Evolutionary conservation across 1,140 invertebrate genomes (phyloP), one percentile per base, ranked within the genome.

Genomic region (Drosophila rhopaloa): DNA sequence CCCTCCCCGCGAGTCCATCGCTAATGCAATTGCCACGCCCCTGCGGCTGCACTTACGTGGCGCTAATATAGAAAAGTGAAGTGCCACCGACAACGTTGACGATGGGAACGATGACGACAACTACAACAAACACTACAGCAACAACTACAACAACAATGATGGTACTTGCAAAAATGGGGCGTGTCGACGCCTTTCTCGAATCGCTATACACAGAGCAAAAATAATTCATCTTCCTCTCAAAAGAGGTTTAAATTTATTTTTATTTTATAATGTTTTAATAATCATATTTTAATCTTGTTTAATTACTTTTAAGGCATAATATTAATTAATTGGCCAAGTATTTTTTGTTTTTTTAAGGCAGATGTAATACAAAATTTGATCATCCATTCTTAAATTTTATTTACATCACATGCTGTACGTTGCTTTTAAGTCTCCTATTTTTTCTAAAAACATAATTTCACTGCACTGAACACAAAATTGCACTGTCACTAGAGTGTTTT

Each of bases 41-140:
- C 82, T 78, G 82, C 65, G 79, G 80, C 82, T 81, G 82, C 82
- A 85, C 82, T 86, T 81, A 86, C 82, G 75, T 81, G 82, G 78
- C 82, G 75, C 82, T 86, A 86, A 86, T 86, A 86, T 82, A 79
- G 82, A 86, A 86, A 86, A 86, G 83, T 86, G 82, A 86, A 86
- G 82, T 86, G 82, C 82, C 73, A 54, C 73, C 73, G 72, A 76
- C 61, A 76, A 66, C 73, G 71, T 75, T 76, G 74, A 85, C 81
- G 81, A 80, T 72, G 82, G 60, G 65, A 81, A 68, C 60, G 60
- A 65, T 44, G 32, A 53, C 60, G 60, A 65, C 59, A 53, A 65
- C 46, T 4, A 61, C 50, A 53, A 61, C 46, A 74, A 14, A 24
- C 11, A 27, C 19, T 6, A 9, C 35, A 27, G 50, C 38, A 14